Base-by-base conservation (phyloP, 2,797 vertebrate species). In the Naso thynnoides region DNA sequence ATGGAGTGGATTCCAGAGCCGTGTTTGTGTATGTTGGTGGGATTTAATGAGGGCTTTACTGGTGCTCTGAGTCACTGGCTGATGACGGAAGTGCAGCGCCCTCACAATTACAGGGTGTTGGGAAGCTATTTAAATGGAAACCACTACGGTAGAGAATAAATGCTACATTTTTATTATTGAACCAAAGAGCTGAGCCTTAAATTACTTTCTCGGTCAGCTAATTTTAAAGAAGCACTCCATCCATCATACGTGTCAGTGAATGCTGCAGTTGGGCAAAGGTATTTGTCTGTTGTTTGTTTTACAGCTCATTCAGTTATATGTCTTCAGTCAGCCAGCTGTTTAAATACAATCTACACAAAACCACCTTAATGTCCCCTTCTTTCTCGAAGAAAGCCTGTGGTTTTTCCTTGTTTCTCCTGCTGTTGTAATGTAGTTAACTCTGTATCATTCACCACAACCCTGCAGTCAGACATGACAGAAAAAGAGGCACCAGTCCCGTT, bases 11-110 rank as follows among this genome's bases (percentile, higher is more conserved):
- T 88, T 88, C 86, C 81, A 78, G 61, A 72, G 76, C 76, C 63
- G 26, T 87, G 88, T 91, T 88, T 90, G 80, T 89, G 77, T 87
- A 74, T 73, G 81, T 82, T 81, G 70, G 79, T 86, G 85, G 83
- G 76, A 84, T 89, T 85, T 89, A 89, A 91, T 86, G 83, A 89
- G 42, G 36, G 78, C 70, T 76, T 76, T 52, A 61, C 73, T 78
- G 64, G 42, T 66, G 76, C 82, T 80, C 55, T 88, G 81, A 86
- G 84, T 91, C 89, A 88, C 69, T 39, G 62, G 74, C 76, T 83
- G 88, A 76, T 81, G 86, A 85, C 66, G 61, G 79, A 83, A 76
- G 79, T 77, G 73, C 76, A 74, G 71, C 50, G 39, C 66, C 77
- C 75, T 86, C 78, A 76, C 78, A 88, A 90, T 90, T 91, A 83